phyloP scores from a whole-genome alignment of 2,113 vertebrate genomes.

The Siniperca knerii region DNA sequence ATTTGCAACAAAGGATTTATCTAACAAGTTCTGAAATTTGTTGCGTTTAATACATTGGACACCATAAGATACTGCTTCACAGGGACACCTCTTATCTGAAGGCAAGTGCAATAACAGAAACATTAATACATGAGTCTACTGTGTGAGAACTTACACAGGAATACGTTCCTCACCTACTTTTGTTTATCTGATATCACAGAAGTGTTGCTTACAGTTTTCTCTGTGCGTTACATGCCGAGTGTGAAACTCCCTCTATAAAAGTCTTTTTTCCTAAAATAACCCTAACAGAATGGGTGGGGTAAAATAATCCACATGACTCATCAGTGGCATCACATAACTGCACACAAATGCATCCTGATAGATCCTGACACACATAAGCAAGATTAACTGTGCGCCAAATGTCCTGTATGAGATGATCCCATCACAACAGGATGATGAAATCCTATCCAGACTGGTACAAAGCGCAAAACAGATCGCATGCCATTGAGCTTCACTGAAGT shows the following conservation, averaged over 20 bases:
- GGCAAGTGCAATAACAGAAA: too few species aligned
- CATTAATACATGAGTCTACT: too few species aligned
- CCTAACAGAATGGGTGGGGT: conserved; percentile 17
- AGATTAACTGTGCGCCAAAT: conserved; percentile 66
- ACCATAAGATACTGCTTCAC: too few species aligned
- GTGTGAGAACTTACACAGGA: too few species aligned
- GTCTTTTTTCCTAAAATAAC: conserved; percentile 9
- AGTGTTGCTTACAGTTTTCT: not conserved
- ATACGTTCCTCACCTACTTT: too few species aligned
- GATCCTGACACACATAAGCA: conserved; percentile 43
- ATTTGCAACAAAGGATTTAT: too few species aligned
- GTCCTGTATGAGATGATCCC: conserved; percentile 63
- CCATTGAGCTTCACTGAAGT: conserved; percentile 17
- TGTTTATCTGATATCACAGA: not conserved
- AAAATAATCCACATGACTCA: conserved; percentile 66
- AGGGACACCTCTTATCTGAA: too few species aligned
- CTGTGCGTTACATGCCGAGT: not conserved
- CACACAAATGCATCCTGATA: conserved; percentile 47
- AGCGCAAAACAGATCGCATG: conserved; percentile 28
- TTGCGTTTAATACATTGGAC: too few species aligned
- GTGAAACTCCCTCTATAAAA: conserved; percentile 5
- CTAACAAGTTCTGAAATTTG: too few species aligned
- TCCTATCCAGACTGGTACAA: conserved; percentile 38
- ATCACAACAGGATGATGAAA: conserved; percentile 57
- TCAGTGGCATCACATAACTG: conserved; percentile 30